These are phyloP conservation scores for Neotoxoptera formosana DNA, from an alignment of 1,140 invertebrate species.

Conservation along the genomic window DNA sequence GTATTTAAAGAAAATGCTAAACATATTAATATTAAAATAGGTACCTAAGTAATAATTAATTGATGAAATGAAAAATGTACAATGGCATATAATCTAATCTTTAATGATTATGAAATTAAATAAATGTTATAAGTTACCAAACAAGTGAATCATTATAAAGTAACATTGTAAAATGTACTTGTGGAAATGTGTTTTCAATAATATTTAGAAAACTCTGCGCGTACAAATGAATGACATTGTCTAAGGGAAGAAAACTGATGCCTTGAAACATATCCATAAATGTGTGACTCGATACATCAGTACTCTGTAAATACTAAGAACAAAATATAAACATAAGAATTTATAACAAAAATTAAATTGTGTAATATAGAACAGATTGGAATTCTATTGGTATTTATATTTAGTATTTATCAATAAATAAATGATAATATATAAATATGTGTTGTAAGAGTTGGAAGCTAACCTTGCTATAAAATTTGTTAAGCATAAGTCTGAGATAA, in stretches of 20 bases:
- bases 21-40: background rate
- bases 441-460: background rate
- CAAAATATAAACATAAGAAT: background rate
- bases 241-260: constrained; percentile 41
- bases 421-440: too few relatives aligned
- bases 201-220: constrained; percentile 47
- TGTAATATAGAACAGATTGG: background rate
- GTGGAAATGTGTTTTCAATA: constrained; percentile 51
- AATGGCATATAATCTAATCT: background rate
- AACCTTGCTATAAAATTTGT: constrained; percentile 53
- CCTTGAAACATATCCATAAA: constrained; percentile 55
- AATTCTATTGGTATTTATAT: background rate
- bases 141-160: constrained; percentile 51
- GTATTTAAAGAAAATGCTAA: background rate
- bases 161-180: constrained; percentile 50
- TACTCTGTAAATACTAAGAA: constrained; percentile 47
- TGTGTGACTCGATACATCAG: constrained; percentile 39
- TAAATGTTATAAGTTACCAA: constrained; percentile 26
- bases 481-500: constrained; percentile 48
- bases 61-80: background rate
- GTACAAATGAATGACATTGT: constrained; percentile 40
- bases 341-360: background rate
- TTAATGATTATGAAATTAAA: background rate
- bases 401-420: background rate
- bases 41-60: background rate